A percentile compares a stretch with the other conserved stretches of the same genome.
Conservation (phyloP, 2,113 vertebrate genomes). For the Oncorhynchus gorbuscha region DNA sequence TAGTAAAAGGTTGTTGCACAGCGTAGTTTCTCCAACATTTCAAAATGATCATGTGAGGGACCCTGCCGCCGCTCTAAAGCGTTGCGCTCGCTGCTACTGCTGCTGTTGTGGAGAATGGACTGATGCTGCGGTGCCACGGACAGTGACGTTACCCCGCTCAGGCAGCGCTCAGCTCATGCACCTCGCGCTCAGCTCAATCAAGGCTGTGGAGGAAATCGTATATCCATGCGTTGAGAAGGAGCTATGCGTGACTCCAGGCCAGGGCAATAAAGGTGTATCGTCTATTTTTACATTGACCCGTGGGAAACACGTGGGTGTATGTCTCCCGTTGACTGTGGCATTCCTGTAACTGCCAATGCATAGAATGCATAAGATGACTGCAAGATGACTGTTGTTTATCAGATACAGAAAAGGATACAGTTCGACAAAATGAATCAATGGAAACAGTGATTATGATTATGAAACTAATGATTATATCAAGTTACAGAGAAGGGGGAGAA, state of each 20-base stretch:
- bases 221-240: slow-evolving; percentile 52
- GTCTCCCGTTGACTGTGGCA: background rate
- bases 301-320: background rate
- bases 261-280: background rate
- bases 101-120: slow-evolving; percentile 67
- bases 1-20: slow-evolving; percentile 52
- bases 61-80: slow-evolving; percentile 67
- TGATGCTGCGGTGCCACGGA: slow-evolving; percentile 70
- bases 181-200: slow-evolving; percentile 70
- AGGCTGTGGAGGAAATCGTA: slow-evolving; percentile 44
- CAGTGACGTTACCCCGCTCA: slow-evolving; percentile 61
- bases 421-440: background rate
- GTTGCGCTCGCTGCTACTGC: slow-evolving; percentile 4
- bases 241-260: slow-evolving; percentile 2
- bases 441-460: too few relatives aligned
- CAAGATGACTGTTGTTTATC: too few relatives aligned
- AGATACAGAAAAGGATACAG: background rate
- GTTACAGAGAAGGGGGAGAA: slow-evolving; percentile 16
- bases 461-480: background rate
- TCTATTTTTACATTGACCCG: background rate
- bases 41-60: slow-evolving; percentile 69
- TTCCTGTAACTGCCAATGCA: background rate
- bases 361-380: background rate
- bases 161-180: slow-evolving; percentile 72
- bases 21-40: slow-evolving; percentile 74